phyloP scores from a whole-genome alignment of 2,888 invertebrate species.

The Acrobasis repandana region DNA sequence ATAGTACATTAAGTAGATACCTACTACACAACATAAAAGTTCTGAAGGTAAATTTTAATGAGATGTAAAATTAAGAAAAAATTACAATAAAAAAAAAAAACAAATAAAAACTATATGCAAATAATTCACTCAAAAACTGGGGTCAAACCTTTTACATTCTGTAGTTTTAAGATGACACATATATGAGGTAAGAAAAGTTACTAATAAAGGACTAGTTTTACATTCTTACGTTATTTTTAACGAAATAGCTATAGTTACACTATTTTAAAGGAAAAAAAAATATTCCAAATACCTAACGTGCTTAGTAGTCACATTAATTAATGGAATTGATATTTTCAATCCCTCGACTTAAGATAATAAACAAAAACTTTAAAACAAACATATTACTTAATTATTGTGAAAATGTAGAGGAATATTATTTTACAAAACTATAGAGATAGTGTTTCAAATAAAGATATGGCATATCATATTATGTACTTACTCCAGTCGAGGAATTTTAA shows the following conservation, averaged over 20 bases:
- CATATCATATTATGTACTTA: too few species aligned
- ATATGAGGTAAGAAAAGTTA: constrained; percentile 2
- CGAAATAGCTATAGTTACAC: neutral
- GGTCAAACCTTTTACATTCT: neutral
- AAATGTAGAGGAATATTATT: neutral
- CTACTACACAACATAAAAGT: neutral
- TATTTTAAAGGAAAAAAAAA: neutral
- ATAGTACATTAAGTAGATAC: neutral
- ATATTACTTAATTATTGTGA: neutral
- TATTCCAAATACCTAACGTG: constrained; percentile 6
- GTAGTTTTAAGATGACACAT: neutral
- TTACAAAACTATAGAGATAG: too few species aligned
- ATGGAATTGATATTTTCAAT: constrained; percentile 9
- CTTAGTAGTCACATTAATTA: constrained; percentile 12
- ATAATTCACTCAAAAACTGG: too few species aligned
- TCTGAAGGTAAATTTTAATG: neutral
- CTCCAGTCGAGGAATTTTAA: neutral
- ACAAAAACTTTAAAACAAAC: too few species aligned
- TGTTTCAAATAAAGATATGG: too few species aligned
- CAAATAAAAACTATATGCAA: too few species aligned
- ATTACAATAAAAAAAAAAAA: too few species aligned
- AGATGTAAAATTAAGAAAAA: too few species aligned
- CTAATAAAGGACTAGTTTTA: constrained; percentile 35
- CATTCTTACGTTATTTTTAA: constrained; percentile 17
- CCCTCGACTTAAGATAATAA: neutral